Base-by-base conservation (phyloP, 37 sponge, comb jelly and placozoan species). In the Theonella swinhoei region DNA sequence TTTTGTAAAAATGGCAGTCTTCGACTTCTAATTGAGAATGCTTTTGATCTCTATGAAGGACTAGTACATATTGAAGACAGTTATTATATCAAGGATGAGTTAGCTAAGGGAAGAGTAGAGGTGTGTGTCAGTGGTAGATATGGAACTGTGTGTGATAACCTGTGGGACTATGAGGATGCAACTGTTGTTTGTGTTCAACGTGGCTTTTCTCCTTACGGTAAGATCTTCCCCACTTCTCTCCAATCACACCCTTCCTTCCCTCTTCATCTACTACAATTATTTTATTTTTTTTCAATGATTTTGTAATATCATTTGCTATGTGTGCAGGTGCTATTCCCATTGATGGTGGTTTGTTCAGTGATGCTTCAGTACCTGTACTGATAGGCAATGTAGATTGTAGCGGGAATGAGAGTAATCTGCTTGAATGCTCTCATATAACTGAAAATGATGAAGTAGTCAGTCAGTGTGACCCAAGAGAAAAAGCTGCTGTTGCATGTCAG, bases 401-500 rank as follows among this genome's bases (percentile, higher is more conserved):
- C 17, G 85, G 85, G 30, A 38, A 43, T 59, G 85, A 84, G 54
- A 24, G 1, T n/a, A 70, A 24, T 0, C 29, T 84, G 31, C 20
- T 38, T 2, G 32, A 76, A 30, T 84, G 85, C 41, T 8, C 5
- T 19, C 17, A 41, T 66, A 14, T 47, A 7, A 7, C 54, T 47
- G 54, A 47, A 14, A 47, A 14, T 14, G 11, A 47, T 14, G 54
- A 47, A 17, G 54, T 17, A 17, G 54, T 47, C 1, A 32, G 39
- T 64, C 34, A 14, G 54, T 75, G 84, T 67, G 84, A 64, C 2
- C 63, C 41, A 0, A 42, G 39, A 42, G 75, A 83, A 75, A 64
- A 74, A 47, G 84, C 84, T 34, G 84, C 35, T 17, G 28, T 42
- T 22, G 43, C 74, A 24, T 83, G 84, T 33, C 84, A 83, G 64